Base-by-base conservation (phyloP, 2,888 invertebrate species). In the Zaprionus bogoriensis region DNA sequence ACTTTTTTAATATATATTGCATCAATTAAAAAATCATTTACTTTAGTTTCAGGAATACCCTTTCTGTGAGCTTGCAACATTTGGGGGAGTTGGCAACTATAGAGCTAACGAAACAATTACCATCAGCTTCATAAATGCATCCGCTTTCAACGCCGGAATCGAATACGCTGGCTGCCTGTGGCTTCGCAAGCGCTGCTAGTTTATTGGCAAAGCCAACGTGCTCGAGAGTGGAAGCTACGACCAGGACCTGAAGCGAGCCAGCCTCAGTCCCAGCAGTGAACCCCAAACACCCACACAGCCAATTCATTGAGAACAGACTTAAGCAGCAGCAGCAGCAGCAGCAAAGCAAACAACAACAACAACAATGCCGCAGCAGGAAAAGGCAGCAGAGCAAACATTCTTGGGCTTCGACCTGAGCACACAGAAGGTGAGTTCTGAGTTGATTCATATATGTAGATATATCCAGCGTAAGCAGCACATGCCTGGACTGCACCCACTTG, bases 401-500 rank as follows among this genome's bases (percentile, higher is more conserved):
- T 92, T 97, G 85, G 96, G 96, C 63, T 93, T 97, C 84, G 96
- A 97, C 92, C 93, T 96, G 89, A 96, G 96, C 90, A 96, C 96
- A 23, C 96, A 96, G 92, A 95, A 95, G 94, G 96, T 87, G 50
- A 78, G n/a, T n/a, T n/a, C n/a, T n/a, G n/a, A n/a, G 10, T 14
- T 32, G 12, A 32, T 6, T 12, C 32, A 32, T 10, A 4, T n/a
- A 12, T 19, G 42, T 2, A 5, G 42, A 42, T n/a, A n/a, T n/a
- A n/a, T n/a, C n/a, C n/a, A n/a, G n/a, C n/a, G n/a, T n/a, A n/a
- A n/a, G n/a, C n/a, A n/a, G n/a, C n/a, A n/a, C n/a, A n/a, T n/a
- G n/a, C n/a, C n/a, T n/a, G n/a, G n/a, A n/a, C n/a, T n/a, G 32
- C 32, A 14, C 32, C 45, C 12, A 17, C 19, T 27, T 58, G 58